Evolutionary conservation across 2,113 vertebrate genomes (phyloP).

Genomic region (Vombatus ursinus): DNA sequence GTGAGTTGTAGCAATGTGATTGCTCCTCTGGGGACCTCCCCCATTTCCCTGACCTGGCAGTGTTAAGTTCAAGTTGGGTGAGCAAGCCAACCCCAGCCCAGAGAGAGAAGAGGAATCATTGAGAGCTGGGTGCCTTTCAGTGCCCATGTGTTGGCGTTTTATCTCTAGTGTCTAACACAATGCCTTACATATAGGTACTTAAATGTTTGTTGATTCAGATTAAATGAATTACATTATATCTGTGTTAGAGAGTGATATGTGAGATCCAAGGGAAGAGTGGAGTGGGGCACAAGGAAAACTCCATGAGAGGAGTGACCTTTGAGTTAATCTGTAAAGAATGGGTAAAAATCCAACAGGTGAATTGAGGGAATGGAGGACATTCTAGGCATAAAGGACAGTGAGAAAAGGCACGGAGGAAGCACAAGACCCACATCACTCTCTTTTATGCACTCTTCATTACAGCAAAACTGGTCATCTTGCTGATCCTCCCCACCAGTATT

Average conservation of each 20-base stretch:
- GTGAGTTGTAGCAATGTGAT: neutral
- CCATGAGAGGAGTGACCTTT: neutral
- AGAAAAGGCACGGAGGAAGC: neutral
- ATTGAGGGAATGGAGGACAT: neutral
- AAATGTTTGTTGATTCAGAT: no score
- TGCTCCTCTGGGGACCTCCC: neutral
- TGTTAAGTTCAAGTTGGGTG: neutral
- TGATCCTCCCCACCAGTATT: no score
- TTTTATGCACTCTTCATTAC: no score
- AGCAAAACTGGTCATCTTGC: no score
- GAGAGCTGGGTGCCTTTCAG: neutral
- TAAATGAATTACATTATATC: neutral
- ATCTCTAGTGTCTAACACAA: neutral
- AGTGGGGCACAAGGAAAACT: neutral
- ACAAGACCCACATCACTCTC: neutral
- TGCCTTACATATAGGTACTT: neutral
- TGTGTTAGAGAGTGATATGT: neutral
- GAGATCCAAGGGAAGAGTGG: neutral
- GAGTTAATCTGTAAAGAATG: neutral
- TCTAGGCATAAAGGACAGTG: neutral
- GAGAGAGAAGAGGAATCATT: neutral
- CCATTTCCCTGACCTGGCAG: neutral
- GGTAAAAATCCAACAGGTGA: neutral
- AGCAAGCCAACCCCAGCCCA: neutral
- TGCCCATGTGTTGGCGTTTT: neutral